These are phyloP conservation scores for Oryzias celebensis DNA, from an alignment of 2,113 vertebrate genomes.

Conservation along the genomic window DNA sequence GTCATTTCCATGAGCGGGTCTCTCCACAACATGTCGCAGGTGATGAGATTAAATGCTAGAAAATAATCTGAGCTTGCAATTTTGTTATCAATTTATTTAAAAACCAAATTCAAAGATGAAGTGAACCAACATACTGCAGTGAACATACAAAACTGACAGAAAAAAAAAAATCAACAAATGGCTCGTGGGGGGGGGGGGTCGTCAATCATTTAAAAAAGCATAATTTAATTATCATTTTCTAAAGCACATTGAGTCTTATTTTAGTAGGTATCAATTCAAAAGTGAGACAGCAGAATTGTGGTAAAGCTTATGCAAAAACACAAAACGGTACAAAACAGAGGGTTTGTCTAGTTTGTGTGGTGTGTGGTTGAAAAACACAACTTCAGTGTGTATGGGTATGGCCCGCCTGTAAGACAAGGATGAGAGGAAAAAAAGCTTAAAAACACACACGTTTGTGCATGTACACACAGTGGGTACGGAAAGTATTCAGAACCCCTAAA, in stretches of 20 bases:
- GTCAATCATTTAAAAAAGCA: constrained; percentile 24
- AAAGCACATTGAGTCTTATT: constrained; percentile 42
- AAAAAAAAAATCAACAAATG: background rate
- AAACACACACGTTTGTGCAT: no score
- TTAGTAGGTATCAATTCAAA: constrained; percentile 34
- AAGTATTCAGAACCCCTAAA: no score
- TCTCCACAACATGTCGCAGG: no score
- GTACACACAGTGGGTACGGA: no score
- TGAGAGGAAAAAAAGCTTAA: background rate
- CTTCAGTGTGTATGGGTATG: constrained; percentile 92
- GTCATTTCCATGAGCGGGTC: no score
- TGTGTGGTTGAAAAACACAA: constrained; percentile 93
- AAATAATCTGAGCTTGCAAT: no score
- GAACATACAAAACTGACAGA: constrained; percentile 39
- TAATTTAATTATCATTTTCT: constrained; percentile 45
- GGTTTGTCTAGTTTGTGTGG: constrained; percentile 79
- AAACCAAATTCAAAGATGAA: constrained; percentile 28
- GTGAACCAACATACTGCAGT: constrained; percentile 37
- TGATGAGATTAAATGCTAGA: no score
- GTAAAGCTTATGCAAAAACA: constrained; percentile 32
- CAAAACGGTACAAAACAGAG: no score
- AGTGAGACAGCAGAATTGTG: constrained; percentile 32
- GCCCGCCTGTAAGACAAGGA: constrained; percentile 78
- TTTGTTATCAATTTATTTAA: constrained; percentile 39
- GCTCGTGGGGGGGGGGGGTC: no score